Evolutionary conservation across 2,797 vertebrate genomes (phyloP).

Genomic region (Chelidonichthys spinosus): DNA sequence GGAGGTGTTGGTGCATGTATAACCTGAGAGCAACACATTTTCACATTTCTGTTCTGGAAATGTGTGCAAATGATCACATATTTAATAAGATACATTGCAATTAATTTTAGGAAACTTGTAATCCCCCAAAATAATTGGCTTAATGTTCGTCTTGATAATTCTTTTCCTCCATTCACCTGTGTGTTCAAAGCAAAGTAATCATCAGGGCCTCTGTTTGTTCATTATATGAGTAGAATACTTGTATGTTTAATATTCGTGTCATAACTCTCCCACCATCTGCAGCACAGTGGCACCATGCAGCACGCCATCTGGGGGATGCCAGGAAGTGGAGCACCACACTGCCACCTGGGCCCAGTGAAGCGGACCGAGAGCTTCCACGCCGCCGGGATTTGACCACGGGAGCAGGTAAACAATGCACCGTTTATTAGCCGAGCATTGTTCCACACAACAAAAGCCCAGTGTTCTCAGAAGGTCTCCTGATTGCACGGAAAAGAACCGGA

Average conservation of each 20-base stretch:
- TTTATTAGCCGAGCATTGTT: constrained; percentile 26
- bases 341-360: constrained; percentile 20
- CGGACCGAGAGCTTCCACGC: constrained; percentile 23
- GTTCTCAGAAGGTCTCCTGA: constrained; percentile 41
- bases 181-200: neutral
- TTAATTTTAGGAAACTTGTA: too few relatives aligned
- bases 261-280: neutral
- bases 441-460: constrained; percentile 36
- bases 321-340: neutral
- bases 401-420: constrained; percentile 52
- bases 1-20: neutral
- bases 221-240: neutral
- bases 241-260: neutral
- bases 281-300: constrained; percentile 42
- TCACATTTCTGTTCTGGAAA: too few relatives aligned
- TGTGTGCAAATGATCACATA: too few relatives aligned
- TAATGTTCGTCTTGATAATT: too few relatives aligned
- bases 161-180: too few relatives aligned
- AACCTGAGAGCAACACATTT: neutral
- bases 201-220: neutral
- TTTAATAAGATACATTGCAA: too few relatives aligned
- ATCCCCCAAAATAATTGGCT: too few relatives aligned
- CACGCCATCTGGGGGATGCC: constrained; percentile 8
- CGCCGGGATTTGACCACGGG: constrained; percentile 39
- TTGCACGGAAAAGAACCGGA: neutral